These are phyloP conservation scores for Drosophila teissieri DNA, from an alignment of 1,140 invertebrate genomes.

Conservation along the genomic window DNA sequence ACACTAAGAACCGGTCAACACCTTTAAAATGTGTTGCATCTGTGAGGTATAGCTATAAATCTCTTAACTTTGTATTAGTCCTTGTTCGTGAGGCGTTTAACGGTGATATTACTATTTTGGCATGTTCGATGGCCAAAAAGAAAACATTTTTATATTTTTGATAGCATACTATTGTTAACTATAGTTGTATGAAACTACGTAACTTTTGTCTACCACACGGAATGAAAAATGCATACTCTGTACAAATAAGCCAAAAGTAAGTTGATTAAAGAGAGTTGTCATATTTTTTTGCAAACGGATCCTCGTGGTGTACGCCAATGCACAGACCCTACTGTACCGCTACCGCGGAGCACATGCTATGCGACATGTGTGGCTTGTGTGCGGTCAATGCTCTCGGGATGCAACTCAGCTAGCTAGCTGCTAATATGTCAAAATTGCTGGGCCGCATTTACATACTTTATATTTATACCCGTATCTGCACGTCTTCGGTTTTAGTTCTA, in stretches of 20 bases:
- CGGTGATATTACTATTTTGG: constrained; percentile 10
- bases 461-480: constrained; percentile 54
- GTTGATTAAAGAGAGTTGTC: not conserved
- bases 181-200: not conserved
- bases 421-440: constrained; percentile 59
- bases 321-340: constrained; percentile 46
- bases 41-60: constrained; percentile 1
- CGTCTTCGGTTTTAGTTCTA: constrained; percentile 52
- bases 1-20: not conserved
- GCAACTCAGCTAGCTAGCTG: constrained; percentile 25
- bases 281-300: not conserved
- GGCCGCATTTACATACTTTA: constrained; percentile 54
- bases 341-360: constrained; percentile 40
- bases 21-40: constrained; percentile 12
- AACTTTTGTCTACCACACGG: constrained; percentile 1
- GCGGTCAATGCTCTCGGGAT: constrained; percentile 59
- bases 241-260: not conserved
- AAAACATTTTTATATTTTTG: constrained; percentile 35
- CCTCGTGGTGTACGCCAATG: constrained; percentile 15
- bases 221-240: not conserved
- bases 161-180: constrained; percentile 21
- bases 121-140: not conserved
- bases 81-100: not conserved
- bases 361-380: constrained; percentile 49
- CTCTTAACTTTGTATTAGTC: constrained; percentile 10